Percentiles rank a stretch among this genome's conserved stretches.
These are phyloP conservation scores for Nothocercus nigrocapillus DNA, from an alignment of 2,113 vertebrate genomes.

Conservation along the genomic window DNA sequence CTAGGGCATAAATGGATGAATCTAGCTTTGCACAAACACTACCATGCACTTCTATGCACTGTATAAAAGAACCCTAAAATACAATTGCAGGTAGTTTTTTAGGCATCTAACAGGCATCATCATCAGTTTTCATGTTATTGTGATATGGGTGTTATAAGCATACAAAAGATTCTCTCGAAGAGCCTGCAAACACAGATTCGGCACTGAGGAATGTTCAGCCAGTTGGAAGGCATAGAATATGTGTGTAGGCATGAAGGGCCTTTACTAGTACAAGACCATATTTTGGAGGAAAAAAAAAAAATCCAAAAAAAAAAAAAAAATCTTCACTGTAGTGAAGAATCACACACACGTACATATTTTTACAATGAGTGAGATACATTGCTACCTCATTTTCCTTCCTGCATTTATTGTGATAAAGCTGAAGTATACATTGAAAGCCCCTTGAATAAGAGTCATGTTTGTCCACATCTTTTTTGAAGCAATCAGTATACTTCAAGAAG, in stretches of 20 bases:
- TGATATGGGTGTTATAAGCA: not conserved
- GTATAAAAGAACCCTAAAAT: not conserved
- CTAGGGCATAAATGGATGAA: not conserved
- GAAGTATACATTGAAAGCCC: not conserved
- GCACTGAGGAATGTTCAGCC: not conserved
- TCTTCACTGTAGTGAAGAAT: not conserved
- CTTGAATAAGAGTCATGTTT: not conserved
- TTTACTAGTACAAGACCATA: accelerated
- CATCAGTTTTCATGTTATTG: not conserved
- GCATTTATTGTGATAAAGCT: not conserved
- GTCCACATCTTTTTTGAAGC: not conserved
- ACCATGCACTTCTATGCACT: not conserved
- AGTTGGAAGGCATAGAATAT: not conserved
- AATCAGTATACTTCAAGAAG: not conserved
- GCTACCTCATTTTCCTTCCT: not conserved
- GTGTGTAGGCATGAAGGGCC: not conserved
- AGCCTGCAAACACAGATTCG: not conserved
- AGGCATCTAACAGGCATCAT: not conserved
- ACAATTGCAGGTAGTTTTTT: not conserved
- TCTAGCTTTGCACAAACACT: not conserved
- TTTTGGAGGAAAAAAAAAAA: not conserved
- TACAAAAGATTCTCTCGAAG: not conserved
- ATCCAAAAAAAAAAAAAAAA: no score
- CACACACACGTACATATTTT: accelerated
- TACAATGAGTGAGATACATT: not conserved